Base-by-base conservation (phyloP, 2,113 vertebrate genomes). In the Cebidichthys violaceus region DNA sequence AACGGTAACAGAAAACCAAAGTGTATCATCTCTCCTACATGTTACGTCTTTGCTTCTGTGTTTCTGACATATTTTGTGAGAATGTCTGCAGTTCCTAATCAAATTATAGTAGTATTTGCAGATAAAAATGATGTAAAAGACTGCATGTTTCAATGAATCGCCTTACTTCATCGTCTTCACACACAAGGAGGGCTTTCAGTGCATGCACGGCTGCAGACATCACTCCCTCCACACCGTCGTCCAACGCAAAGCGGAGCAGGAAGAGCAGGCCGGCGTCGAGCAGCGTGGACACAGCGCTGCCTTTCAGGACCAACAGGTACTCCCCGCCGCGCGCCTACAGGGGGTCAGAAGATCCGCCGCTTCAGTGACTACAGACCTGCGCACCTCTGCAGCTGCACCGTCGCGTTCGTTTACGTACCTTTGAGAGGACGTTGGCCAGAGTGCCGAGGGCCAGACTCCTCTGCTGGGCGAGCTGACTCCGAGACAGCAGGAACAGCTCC, bases 241-340 rank as follows among this genome's bases (percentile, higher is more conserved):
- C 98, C 94, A 99, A 84, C 0, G 97, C 96, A 89, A 97, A 99
- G 77, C 98, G 97, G 47, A 99, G 93, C 75, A 99, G 89, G 93
- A 99, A 99, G 54, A 99, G 95, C 84, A 99, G 96, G 4, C 98
- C 98, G 6, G 98, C 98, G 54, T 99, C 98, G 11, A 99, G 95
- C 62, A 99, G 94, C 18, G 97, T 95, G 20, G 85, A 92, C 66
- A 95, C 74, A 73, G 99, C 24, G 2, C 95, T 97, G 86, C 96
- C 96, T 71, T 92, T 96, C 73, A 99, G 84, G 1, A 68, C 91
- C 2, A 95, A 93, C 15, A 79, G 62, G 89, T 97, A 99, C 67
- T 95, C 95, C 0, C 97, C 98, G 67, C 93, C 93, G 70, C 89
- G 95, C 1, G 97, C 97, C 98, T 99, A n/a, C 3, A 29, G 14